These are phyloP conservation scores for Lophotriccus pileatus DNA, from an alignment of 2,797 vertebrate genomes.

Conservation along the genomic window DNA sequence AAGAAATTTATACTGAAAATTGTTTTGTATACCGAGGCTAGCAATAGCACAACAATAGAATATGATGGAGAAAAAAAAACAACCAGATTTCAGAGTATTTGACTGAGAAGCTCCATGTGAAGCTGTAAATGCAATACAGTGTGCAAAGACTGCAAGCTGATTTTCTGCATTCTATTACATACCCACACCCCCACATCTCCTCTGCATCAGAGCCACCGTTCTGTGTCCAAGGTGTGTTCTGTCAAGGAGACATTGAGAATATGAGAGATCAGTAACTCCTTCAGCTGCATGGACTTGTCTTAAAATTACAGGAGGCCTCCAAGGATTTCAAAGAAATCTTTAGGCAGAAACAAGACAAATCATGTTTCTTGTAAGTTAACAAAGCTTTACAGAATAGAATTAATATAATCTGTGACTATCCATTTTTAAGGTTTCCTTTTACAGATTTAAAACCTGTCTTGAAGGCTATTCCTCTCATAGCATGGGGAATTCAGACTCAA, in stretches of 20 bases:
- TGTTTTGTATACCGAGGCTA: background rate
- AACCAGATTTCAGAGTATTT: background rate
- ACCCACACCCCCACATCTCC: background rate
- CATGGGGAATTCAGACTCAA: background rate
- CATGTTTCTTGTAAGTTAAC: background rate
- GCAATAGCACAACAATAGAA: background rate
- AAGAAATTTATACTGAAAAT: background rate
- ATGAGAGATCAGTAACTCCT: background rate
- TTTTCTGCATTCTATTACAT: background rate
- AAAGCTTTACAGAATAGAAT: slow-evolving; percentile 3
- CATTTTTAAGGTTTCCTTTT: background rate
- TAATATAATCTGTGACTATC: background rate
- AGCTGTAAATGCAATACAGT: background rate
- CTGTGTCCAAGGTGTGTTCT: background rate
- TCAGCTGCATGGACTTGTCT: background rate
- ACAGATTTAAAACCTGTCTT: slow-evolving; percentile 6
- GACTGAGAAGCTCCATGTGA: background rate
- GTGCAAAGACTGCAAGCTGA: background rate
- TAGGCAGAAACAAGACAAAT: slow-evolving; percentile 20
- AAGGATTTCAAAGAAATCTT: background rate
- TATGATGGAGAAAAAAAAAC: background rate
- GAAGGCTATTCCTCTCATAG: background rate
- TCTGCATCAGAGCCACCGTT: background rate
- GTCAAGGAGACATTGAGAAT: background rate
- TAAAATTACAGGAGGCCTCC: background rate